Evolutionary conservation across 1,140 invertebrate species (phyloP).

Genomic region (Euglossa dilemma): DNA sequence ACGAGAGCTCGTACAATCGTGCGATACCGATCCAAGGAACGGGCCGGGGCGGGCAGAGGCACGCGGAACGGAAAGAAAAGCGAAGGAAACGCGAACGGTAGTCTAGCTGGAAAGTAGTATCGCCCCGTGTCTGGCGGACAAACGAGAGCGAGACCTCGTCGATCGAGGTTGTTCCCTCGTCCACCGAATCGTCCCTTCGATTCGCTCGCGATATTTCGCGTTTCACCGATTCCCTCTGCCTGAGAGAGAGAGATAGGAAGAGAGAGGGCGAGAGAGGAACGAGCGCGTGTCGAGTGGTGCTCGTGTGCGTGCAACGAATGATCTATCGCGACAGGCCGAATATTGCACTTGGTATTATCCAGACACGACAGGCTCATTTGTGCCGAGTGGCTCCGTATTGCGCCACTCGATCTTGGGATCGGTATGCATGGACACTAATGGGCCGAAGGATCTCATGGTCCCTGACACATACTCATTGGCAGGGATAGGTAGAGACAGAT

Average conservation of each 20-base stretch:
- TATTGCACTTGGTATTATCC: slow-evolving; percentile 67
- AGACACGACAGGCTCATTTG: slow-evolving; percentile 70
- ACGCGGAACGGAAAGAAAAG: too few relatives aligned
- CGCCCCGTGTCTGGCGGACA: slow-evolving; percentile 3
- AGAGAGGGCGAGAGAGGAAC: too few relatives aligned
- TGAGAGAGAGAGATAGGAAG: too few relatives aligned
- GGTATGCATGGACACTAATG: slow-evolving; percentile 67
- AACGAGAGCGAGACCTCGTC: background rate
- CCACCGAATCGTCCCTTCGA: background rate
- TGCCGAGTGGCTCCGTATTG: slow-evolving; percentile 61
- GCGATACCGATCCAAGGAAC: background rate
- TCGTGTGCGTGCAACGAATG: slow-evolving; percentile 31
- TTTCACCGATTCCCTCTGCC: background rate
- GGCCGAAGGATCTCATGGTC: slow-evolving; percentile 64
- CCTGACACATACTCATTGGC: slow-evolving; percentile 65
- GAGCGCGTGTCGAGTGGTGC: background rate
- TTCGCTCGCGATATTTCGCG: slow-evolving; percentile 30
- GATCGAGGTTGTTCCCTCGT: background rate
- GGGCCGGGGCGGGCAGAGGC: too few relatives aligned
- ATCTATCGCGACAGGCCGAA: slow-evolving; percentile 68
- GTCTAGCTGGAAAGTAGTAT: background rate
- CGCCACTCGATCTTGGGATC: slow-evolving; percentile 66
- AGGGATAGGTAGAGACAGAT: slow-evolving; percentile 41
- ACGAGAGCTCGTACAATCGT: slow-evolving; percentile 2
- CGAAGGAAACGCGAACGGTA: background rate